Percentiles rank a stretch among this genome's conserved stretches.
phyloP scores from a whole-genome alignment of 2,888 invertebrate genomes.

The Nycteola revayana region DNA sequence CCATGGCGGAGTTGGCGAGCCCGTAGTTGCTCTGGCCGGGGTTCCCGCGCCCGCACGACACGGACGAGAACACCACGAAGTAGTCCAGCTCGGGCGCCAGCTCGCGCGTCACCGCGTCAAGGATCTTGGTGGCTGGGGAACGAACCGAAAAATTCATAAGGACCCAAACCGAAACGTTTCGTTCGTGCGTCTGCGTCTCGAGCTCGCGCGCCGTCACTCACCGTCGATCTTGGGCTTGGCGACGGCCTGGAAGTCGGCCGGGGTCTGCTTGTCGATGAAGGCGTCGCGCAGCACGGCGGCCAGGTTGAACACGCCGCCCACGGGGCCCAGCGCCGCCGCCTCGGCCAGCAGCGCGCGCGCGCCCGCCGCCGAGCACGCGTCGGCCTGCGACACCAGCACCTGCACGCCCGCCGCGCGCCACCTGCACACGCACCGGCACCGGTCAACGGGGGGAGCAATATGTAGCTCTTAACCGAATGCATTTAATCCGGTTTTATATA shows the following conservation, averaged over 20 bases:
- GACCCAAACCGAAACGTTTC: background rate
- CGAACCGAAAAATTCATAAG: background rate
- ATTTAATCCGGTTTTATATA: no score
- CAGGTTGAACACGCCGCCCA: constrained; percentile 96
- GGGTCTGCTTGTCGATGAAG: constrained; percentile 92
- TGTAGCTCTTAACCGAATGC: no score
- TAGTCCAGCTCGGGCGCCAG: constrained; percentile 92
- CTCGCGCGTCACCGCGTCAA: constrained; percentile 90
- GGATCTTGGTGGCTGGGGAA: constrained; percentile 84
- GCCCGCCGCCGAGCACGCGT: constrained; percentile 83
- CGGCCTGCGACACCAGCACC: constrained; percentile 83
- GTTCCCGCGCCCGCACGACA: constrained; percentile 98
- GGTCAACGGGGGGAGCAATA: constrained; percentile 36
- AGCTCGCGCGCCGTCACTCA: constrained; percentile 24
- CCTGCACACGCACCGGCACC: constrained; percentile 60
- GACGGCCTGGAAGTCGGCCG: constrained; percentile 90
- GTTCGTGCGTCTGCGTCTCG: background rate
- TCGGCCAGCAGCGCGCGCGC: constrained; percentile 84
- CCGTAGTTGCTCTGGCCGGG: constrained; percentile 98
- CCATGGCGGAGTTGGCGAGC: constrained; percentile 98
- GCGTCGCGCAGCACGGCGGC: constrained; percentile 96
- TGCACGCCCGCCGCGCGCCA: constrained; percentile 84
- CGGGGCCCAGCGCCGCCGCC: constrained; percentile 84
- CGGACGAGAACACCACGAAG: constrained; percentile 98
- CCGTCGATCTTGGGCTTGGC: constrained; percentile 92